phyloP scores from a whole-genome alignment of 1,140 invertebrate species.

The Atta colombica region DNA sequence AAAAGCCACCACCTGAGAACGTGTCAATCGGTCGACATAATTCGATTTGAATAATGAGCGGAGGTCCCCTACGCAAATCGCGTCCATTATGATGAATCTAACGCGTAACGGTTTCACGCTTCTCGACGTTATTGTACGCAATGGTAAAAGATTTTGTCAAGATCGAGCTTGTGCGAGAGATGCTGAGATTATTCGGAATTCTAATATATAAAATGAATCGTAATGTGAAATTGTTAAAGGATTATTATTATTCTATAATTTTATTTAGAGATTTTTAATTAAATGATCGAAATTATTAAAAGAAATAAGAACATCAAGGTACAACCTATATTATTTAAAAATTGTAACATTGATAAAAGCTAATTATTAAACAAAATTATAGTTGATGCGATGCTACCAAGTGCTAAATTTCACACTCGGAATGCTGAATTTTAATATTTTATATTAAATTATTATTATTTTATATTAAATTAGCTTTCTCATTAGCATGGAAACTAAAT shows the following conservation, averaged over 20 bases:
- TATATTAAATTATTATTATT: not conserved
- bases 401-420: not conserved
- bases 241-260: not conserved
- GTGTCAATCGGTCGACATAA: slow-evolving; percentile 83
- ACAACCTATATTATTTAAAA: not conserved
- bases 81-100: slow-evolving; percentile 68
- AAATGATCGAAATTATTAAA: not conserved
- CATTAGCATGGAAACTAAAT: not conserved
- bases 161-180: not conserved
- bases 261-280: not conserved
- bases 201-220: not conserved
- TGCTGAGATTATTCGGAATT: not conserved
- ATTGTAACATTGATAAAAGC: not conserved
- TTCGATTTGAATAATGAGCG: slow-evolving; percentile 84
- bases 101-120: slow-evolving; percentile 68
- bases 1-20: slow-evolving; percentile 82
- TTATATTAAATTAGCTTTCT: not conserved
- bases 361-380: slow-evolving; percentile 18
- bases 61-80: slow-evolving; percentile 84
- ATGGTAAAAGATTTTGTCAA: slow-evolving; percentile 50
- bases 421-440: not conserved
- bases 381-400: not conserved
- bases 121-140: slow-evolving; percentile 67
- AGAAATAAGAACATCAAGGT: not conserved
- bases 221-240: not conserved